Evolutionary conservation across 2,888 invertebrate species (phyloP).

Genomic region (Penaeus monodon): DNA sequence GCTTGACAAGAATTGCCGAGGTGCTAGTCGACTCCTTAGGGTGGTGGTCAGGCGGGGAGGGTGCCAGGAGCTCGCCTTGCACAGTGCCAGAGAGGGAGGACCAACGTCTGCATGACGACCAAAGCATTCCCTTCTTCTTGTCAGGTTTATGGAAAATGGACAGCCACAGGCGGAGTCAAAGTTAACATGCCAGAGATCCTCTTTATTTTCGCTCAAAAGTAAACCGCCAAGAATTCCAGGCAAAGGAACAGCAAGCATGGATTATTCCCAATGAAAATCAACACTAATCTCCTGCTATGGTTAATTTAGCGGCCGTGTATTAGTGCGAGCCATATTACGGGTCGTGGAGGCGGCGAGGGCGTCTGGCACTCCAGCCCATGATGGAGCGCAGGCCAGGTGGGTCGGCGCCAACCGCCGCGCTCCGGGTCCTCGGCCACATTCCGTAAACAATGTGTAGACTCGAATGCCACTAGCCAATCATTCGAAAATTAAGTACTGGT

Average conservation of each 20-base stretch:
- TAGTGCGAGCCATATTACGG: constrained; percentile 6
- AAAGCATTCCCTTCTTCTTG: constrained; percentile 18
- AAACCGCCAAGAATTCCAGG: too few relatives aligned
- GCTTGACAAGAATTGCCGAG: background rate
- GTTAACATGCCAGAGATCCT: background rate
- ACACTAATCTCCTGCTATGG: background rate
- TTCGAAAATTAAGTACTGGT: background rate
- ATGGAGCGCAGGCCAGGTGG: constrained; percentile 14
- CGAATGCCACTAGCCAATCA: background rate
- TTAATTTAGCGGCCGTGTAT: constrained; percentile 11
- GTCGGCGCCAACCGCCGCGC: constrained; percentile 4
- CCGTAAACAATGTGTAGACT: background rate
- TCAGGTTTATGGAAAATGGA: constrained; percentile 8
- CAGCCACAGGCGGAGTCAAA: too few relatives aligned
- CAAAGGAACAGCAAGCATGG: background rate
- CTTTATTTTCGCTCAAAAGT: background rate
- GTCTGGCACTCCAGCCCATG: constrained; percentile 7
- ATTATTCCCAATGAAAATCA: too few relatives aligned
- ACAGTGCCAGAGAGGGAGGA: constrained; percentile 21
- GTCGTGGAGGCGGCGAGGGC: constrained; percentile 1
- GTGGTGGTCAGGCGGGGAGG: constrained; percentile 29
- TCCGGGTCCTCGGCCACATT: background rate
- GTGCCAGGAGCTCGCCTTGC: constrained; percentile 32
- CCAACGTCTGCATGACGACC: constrained; percentile 20
- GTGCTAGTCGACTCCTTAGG: too few relatives aligned